Percentiles rank a stretch among this genome's conserved stretches.
phyloP scores from a whole-genome alignment of 2,888 invertebrate genomes.

The Colostygia pectinataria region DNA sequence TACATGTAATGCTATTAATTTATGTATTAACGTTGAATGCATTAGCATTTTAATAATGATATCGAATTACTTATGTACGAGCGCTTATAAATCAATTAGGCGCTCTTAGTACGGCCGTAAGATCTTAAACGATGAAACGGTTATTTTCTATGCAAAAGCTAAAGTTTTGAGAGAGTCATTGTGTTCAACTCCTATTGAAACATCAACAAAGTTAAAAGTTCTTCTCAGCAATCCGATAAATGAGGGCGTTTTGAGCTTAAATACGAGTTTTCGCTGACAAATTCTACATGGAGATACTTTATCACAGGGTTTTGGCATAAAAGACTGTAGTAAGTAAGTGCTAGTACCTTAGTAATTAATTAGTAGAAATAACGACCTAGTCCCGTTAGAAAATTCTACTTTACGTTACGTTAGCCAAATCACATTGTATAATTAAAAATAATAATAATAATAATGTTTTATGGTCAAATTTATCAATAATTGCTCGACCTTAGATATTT shows the following conservation, averaged over 20 bases:
- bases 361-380: no score
- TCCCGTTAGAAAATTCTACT: no score
- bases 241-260: constrained; percentile 10
- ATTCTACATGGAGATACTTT: constrained; percentile 1
- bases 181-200: constrained; percentile 36
- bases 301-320: background rate
- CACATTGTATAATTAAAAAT: no score
- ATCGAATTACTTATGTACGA: no score
- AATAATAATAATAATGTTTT: no score
- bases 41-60: no score
- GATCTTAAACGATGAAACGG: constrained; percentile 30
- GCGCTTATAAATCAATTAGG: background rate
- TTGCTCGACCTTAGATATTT: no score
- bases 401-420: no score
- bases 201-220: constrained; percentile 41
- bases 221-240: constrained; percentile 33
- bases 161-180: constrained; percentile 34
- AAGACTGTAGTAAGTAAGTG: background rate
- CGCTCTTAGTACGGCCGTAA: constrained; percentile 8
- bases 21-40: no score
- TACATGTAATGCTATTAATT: no score
- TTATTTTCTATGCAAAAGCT: constrained; percentile 33
- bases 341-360: no score
- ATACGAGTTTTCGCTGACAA: constrained; percentile 9
- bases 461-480: no score